A percentile compares a stretch with the other conserved stretches of the same genome.
phyloP scores from a whole-genome alignment of 2,888 invertebrate species.

The Octonoba sinensis region DNA sequence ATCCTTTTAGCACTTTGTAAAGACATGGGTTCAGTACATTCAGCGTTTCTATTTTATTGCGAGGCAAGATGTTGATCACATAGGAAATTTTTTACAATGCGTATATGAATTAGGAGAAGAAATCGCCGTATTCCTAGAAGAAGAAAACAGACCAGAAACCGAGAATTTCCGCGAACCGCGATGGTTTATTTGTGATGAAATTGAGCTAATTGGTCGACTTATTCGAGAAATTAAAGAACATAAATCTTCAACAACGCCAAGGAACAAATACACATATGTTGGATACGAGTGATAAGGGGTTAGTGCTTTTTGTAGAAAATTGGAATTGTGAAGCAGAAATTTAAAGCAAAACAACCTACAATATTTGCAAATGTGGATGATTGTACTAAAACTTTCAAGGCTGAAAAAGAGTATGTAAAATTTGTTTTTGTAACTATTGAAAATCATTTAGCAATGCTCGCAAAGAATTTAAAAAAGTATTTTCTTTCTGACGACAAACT shows the following conservation, averaged over 20 bases:
- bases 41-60: too few relatives aligned
- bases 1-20: too few relatives aligned
- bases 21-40: too few relatives aligned
- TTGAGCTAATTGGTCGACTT: conserved; percentile 50
- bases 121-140: conserved; percentile 22
- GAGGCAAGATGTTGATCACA: too few relatives aligned
- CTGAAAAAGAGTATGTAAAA: too few relatives aligned
- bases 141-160: conserved; percentile 35
- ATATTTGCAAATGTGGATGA: too few relatives aligned
- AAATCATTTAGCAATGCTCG: conserved; percentile 33
- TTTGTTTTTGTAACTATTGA: conserved; percentile 16
- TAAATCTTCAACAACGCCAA: conserved; percentile 44
- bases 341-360: too few relatives aligned
- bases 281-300: conserved; percentile 38
- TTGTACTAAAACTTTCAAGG: too few relatives aligned
- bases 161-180: conserved; percentile 41
- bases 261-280: conserved; percentile 39
- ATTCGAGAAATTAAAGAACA: conserved; percentile 53
- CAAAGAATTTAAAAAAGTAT: conserved; percentile 43
- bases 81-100: too few relatives aligned
- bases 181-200: too few relatives aligned
- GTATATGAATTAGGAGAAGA: conserved; percentile 6
- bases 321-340: too few relatives aligned
- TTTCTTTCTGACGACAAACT: conserved; percentile 44
- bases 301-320: too few relatives aligned